Conservation (phyloP, 1,140 invertebrate species). For the Heterodera carotae region DNA sequence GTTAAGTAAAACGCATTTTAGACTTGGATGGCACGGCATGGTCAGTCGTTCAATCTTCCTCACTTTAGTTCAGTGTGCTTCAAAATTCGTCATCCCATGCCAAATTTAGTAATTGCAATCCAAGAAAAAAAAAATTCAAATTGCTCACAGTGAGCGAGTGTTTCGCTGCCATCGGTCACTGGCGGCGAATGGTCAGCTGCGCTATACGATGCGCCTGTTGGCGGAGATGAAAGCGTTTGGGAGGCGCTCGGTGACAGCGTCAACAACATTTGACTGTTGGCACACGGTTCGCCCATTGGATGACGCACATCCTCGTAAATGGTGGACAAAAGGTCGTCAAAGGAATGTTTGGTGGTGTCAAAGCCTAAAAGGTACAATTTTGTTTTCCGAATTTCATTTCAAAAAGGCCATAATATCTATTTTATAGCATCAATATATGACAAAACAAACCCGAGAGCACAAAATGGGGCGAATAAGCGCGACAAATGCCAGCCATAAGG, state of each 20-base stretch:
- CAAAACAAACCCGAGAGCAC: conserved; percentile 47
- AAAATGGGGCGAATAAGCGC: conserved; percentile 56
- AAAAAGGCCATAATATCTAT: too few species aligned
- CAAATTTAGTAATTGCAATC: too few species aligned
- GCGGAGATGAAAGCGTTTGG: conserved; percentile 23
- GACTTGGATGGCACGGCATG: too few species aligned
- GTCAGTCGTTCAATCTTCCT: too few species aligned
- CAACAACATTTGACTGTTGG: conserved; percentile 8
- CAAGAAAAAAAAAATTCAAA: too few species aligned
- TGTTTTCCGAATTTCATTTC: too few species aligned
- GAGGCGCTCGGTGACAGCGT: conserved; percentile 25
- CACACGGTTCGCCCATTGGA: conserved; percentile 37
- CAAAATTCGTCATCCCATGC: too few species aligned
- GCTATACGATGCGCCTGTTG: conserved; percentile 9
- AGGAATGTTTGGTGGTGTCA: background rate
- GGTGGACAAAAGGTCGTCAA: conserved; percentile 46
- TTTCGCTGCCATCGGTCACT: background rate
- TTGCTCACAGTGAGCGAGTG: background rate
- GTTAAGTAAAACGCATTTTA: too few species aligned
- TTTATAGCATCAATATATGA: background rate
- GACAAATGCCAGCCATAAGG: conserved; percentile 51
- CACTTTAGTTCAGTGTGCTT: too few species aligned
- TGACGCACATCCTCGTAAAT: conserved; percentile 46
- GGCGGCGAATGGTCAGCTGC: background rate
- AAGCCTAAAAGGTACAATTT: background rate